Evolutionary conservation across 2,797 vertebrate species (phyloP), one percentile per base, ranked within the genome.

Genomic region (Hapalemur alaotrensis): DNA sequence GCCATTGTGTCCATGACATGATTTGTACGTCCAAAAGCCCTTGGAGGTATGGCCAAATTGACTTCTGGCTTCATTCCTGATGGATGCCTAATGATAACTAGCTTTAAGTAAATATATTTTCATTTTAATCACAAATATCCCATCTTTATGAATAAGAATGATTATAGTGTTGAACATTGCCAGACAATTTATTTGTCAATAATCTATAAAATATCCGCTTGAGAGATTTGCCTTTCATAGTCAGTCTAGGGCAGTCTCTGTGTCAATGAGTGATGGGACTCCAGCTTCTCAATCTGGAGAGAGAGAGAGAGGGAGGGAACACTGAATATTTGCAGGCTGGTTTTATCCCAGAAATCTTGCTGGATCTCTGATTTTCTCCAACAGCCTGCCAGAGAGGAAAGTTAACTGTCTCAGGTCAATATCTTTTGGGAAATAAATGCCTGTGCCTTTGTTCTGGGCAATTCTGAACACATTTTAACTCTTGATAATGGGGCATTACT

Each of bases 111-210:
- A 89, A 75, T 50, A 28, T 50, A 43, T 95, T 96, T 97, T 94
- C 50, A 96, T 59, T 94, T 93, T 84, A 95, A 79, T 94, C 81
- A 73, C 79, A 89, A 90, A 87, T 85, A 96, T 76, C 65, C 87
- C 18, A 57, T 90, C 23, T 76, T 92, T 90, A 82, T 48, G 43
- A 95, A 84, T 76, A 65, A 84, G 52, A 92, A n/a, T 63, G 22
- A 65, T 80, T 67, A 79, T 2, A 91, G 75, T 65, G 43, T 73
- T 81, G 57, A 20, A 87, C 61, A 95, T 84, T 87, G 89, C 41
- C 57, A 69, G 89, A 81, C 41, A 82, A 83, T 81, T 91, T 87
- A 94, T 96, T 96, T 96, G 69, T 87, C 76, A 91, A 48, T 91
- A 91, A 59, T 38, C 67, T 78, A 91, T 81, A 79, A 84, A 96